phyloP scores from a whole-genome alignment of 1,140 invertebrate species.

The Leptinotarsa undecemlineata region DNA sequence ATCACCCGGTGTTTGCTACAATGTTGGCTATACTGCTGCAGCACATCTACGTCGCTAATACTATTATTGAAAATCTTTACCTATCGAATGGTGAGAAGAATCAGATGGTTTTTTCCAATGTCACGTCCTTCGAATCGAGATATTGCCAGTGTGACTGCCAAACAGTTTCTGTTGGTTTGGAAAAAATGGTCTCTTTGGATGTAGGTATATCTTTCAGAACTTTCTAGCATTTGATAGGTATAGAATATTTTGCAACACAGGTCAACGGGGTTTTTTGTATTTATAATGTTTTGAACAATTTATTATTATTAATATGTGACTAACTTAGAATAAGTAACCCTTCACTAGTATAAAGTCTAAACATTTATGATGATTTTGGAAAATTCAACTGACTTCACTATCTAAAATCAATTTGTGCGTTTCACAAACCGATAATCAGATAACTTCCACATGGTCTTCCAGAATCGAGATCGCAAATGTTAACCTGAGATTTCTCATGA shows the following conservation, averaged over 20 bases:
- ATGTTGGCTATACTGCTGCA: slow-evolving; percentile 52
- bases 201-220: slow-evolving; percentile 28
- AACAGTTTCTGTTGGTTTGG: not conserved
- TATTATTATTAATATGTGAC: slow-evolving; percentile 50
- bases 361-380: slow-evolving; percentile 10
- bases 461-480: too few relatives aligned
- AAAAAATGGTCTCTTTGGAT: not conserved
- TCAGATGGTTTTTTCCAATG: not conserved
- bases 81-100: slow-evolving; percentile 32
- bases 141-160: too few relatives aligned
- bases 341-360: slow-evolving; percentile 33
- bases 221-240: slow-evolving; percentile 43
- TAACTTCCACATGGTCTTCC: too few relatives aligned
- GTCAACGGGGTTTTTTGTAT: slow-evolving; percentile 47
- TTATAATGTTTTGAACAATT: slow-evolving; percentile 48
- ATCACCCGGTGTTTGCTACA: slow-evolving; percentile 55
- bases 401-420: too few relatives aligned
- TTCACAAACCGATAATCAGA: too few relatives aligned
- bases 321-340: slow-evolving; percentile 49
- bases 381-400: not conserved
- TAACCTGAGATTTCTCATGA: too few relatives aligned
- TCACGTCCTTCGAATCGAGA: too few relatives aligned
- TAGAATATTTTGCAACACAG: slow-evolving; percentile 43
- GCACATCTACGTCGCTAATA: slow-evolving; percentile 53
- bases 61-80: slow-evolving; percentile 36